Evolutionary conservation across 1,140 invertebrate species (phyloP), one percentile per base, ranked within the genome.

Genomic region (Diabrotica virgifera): DNA sequence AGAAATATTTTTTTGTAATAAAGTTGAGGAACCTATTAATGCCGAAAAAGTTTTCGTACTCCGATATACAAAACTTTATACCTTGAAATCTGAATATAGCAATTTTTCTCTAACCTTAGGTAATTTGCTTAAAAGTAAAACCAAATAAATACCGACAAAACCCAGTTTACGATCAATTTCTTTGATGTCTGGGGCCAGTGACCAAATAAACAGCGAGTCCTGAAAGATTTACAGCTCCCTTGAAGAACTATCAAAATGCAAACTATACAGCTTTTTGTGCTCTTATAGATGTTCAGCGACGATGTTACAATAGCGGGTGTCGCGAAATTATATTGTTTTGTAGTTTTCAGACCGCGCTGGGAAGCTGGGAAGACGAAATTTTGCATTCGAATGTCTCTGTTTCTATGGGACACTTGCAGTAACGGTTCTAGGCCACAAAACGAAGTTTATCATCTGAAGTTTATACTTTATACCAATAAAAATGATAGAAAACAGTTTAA

Each of bases 301-400:
- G 40, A 46, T 10, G 8, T 46, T n/a, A 46, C 40, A 46, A 46
- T 46, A n/a, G 40, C 40, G 8, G 40, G 40, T 46, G 40, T 46
- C 40, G 40, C 40, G 40, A 46, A 46, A 46, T 46, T 46, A 46
- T 46, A 46, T 46, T 46, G 40, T 46, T 46, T 46, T n/a, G 40
- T 46, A 46, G 40, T 46, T 46, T 8, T 46, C n/a, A 46, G 40
- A 46, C 40, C 40, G 40, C n/a, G n/a, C n/a, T n/a, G n/a, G n/a
- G n/a, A n/a, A n/a, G n/a, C n/a, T 46, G 8, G 8, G 40, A 6
- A 46, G 40, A n/a, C 4, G n/a, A 10, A 46, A 46, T 46, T 46
- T 46, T 46, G 40, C 40, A 46, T 46, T 46, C n/a, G n/a, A 46
- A 46, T 46, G 40, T 46, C 40, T 46, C n/a, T n/a, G 40, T 46